Evolutionary conservation across 1,140 invertebrate genomes (phyloP), one percentile per base, ranked within the genome.

Genomic region (Atopsyche davidsoni): DNA sequence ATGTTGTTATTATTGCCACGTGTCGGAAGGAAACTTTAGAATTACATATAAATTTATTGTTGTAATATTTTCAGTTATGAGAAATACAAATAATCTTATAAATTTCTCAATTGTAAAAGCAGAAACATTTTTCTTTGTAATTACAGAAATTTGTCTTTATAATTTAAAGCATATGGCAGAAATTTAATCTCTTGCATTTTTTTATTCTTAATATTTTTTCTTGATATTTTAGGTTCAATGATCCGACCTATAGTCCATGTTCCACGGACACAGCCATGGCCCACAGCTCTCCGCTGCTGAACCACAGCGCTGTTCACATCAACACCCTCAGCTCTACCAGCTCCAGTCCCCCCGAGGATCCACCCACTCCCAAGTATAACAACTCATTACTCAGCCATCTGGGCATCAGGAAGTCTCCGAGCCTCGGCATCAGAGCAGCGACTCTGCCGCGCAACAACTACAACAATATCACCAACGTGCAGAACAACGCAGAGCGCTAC

Each of bases 361-460:
- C 63, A 4, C 62, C 13, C 56, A 28, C 63, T 14, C 38, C 49
- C 16, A 44, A 51, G 34, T 45, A 46, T 38, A 51, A 51, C 28
- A 51, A 38, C 2, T 42, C 56, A 2, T 45, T 58, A n/a, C 45
- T 52, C 9, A 38, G 38, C 17, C 56, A 60, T 34, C 21, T 54
- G 22, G 36, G 14, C 3, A 62, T 70, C 4, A 58, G 69, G 2
- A 73, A 74, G 51, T 75, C 73, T 4, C 75, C 76, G 0, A 71
- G 67, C 51, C 70, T 72, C 46, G 79, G 80, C n/a, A 61, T 78
- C 4, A 63, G 81, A 22, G 82, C 84, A 2, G 78, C 82, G 1
- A 87, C 85, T 6, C 60, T 86, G 21, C 84, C 85, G 0, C 74
- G 84, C 34, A 86, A 85, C 57, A 79, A 82, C 32, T 84, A 82